Conservation (phyloP, 1,140 invertebrate genomes). For the Bicyclus anynana region DNA sequence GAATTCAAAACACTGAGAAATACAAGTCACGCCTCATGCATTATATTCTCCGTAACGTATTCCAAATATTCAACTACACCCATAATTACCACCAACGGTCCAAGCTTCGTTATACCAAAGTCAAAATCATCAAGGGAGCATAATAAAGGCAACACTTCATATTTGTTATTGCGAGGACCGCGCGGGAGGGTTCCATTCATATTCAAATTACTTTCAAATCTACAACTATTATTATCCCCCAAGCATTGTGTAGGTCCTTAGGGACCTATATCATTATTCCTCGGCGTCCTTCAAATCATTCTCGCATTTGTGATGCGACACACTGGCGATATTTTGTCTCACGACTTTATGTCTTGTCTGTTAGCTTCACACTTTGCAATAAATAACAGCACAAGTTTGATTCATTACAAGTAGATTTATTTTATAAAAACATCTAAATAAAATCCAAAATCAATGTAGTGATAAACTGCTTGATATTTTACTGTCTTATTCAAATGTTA, state of each 20-base stretch:
- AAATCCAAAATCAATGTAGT: no score
- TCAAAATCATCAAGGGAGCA: constrained; percentile 63
- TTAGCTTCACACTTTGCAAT: background rate
- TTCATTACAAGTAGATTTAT: no score
- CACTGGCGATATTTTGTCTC: background rate
- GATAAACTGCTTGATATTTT: no score
- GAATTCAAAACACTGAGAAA: constrained; percentile 3
- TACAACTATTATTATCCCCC: constrained; percentile 74
- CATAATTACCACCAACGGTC: constrained; percentile 61
- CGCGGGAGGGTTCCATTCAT: constrained; percentile 73
- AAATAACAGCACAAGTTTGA: no score
- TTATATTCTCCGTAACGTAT: constrained; percentile 23
- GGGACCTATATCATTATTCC: constrained; percentile 72
- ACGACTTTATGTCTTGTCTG: background rate
- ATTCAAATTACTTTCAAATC: constrained; percentile 75
- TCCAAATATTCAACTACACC: constrained; percentile 30
- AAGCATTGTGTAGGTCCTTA: constrained; percentile 65
- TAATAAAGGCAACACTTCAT: constrained; percentile 69
- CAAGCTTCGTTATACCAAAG: constrained; percentile 61
- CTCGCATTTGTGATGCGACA: constrained; percentile 11
- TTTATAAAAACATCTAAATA: no score
- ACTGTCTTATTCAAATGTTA: no score
- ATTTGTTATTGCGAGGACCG: constrained; percentile 71
- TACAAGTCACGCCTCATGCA: constrained; percentile 27
- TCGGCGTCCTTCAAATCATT: constrained; percentile 61